Percentiles rank a stretch among this genome's conserved stretches.
These are phyloP conservation scores for Leiothrix lutea DNA, from an alignment of 2,113 vertebrate species.

Conservation along the genomic window DNA sequence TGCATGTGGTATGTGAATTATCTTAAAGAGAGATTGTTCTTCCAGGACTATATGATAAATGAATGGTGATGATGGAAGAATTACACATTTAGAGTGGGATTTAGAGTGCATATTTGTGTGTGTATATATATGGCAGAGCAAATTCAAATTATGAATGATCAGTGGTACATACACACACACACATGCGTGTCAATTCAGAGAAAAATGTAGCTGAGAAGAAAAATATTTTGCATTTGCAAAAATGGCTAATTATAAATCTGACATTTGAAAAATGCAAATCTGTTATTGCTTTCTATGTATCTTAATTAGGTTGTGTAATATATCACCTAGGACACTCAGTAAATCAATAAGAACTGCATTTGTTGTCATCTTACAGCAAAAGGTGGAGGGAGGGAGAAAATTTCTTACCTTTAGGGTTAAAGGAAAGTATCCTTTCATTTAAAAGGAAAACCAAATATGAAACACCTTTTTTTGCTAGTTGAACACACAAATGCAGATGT, in stretches of 20 bases:
- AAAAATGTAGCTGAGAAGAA: neutral
- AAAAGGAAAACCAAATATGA: constrained; percentile 13
- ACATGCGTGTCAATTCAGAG: neutral
- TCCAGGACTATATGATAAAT: neutral
- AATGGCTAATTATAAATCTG: neutral
- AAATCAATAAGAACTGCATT: constrained; percentile 11
- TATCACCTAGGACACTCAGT: constrained; percentile 26
- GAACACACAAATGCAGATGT: constrained; percentile 19
- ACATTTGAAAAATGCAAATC: neutral
- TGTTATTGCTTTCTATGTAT: neutral
- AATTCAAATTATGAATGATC: neutral
- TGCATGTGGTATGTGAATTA: neutral
- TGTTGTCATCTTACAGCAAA: constrained; percentile 13
- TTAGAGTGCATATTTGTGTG: neutral
- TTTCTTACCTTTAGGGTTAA: neutral
- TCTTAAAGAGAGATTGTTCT: neutral
- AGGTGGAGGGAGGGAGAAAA: neutral
- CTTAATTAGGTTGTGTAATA: constrained; percentile 32
- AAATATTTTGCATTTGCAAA: neutral
- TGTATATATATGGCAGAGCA: neutral
- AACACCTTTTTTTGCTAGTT: constrained; percentile 40
- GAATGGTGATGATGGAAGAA: neutral
- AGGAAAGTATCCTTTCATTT: neutral
- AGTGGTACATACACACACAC: neutral
- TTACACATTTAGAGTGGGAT: neutral